Base-by-base conservation (phyloP, 2,797 vertebrate genomes). In the Tarsius wallacei region DNA sequence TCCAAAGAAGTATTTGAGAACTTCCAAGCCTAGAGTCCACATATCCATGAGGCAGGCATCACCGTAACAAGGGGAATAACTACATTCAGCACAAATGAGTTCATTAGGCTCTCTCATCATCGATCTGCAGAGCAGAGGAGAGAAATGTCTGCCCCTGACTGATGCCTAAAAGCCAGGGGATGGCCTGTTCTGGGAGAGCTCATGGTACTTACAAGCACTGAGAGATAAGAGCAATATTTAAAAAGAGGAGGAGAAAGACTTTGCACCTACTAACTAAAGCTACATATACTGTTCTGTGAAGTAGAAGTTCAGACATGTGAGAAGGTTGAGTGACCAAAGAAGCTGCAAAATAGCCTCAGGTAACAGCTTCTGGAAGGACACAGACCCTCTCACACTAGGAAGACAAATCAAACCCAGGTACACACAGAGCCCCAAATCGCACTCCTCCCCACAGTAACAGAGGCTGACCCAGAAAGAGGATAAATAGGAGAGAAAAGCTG, bases 141-240 rank as follows among this genome's bases (percentile, higher is more conserved):
- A 59, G 15, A 51, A 22, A 8, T 70, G 47, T 78, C 47, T 95
- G 71, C 8, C 24, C 33, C 26, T 3, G 61, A 88, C n/a, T 26
- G 42, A 21, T 51, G 21, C n/a, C 73, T 90, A 26, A 42, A 90
- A 71, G 7, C 8, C 13, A 21, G 17, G 33, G 57, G 36, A 19
- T n/a, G 11, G 28, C 57, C 22, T 51, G 9, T 55, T 7, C 24
- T 49, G 2, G 9, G 9, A 51, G 24, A 31, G 47, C 13, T 33
- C 73, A 85, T 11, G 55, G 47, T 63, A 33, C 47, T 24, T 16
- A 19, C 0, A 0, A 28, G n/a, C 9, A 17, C 14, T 59, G 16
- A 77, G 57, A 77, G 36, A 33, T 7, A n/a, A 47, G 9, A 68
- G 21, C 31, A 36, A 26, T 47, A 16, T 96, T 21, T 74, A n/a